Conservation (phyloP, 2,113 vertebrate genomes). For the Eudyptes chrysolophus region DNA sequence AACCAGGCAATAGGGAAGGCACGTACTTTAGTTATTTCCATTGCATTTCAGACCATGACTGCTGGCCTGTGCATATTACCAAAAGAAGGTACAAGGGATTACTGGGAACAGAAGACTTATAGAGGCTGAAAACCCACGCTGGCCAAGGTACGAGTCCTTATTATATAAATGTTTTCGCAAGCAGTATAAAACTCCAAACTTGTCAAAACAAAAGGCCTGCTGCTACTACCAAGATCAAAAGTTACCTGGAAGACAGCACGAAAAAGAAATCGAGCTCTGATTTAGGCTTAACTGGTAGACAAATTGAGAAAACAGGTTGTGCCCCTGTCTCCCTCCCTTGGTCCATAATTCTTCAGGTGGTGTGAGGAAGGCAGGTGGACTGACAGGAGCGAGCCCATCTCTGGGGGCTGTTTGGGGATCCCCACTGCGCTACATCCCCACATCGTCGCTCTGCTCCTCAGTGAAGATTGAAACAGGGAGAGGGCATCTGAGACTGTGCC, state of each 20-base stretch:
- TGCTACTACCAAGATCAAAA: neutral
- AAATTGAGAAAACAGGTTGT: neutral
- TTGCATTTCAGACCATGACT: neutral
- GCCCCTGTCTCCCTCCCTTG: neutral
- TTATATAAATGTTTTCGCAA: neutral
- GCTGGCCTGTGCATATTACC: neutral
- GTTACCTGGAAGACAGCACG: neutral
- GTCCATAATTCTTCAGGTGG: neutral
- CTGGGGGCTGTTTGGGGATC: neutral
- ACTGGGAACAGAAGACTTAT: neutral
- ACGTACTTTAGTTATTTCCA: neutral
- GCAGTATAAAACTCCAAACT: neutral
- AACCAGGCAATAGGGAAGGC: neutral
- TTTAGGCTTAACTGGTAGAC: neutral
- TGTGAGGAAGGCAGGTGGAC: neutral
- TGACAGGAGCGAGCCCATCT: neutral
- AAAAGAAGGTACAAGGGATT: neutral
- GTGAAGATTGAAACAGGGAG: neutral
- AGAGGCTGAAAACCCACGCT: neutral
- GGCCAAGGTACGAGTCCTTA: neutral
- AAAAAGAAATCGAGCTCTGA: neutral
- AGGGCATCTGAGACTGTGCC: neutral
- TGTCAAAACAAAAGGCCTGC: neutral
- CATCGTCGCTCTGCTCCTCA: neutral
- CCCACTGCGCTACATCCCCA: too few species aligned